These are phyloP conservation scores for Gobio occitaniae DNA, from an alignment of 2,797 vertebrate species.

Conservation along the genomic window DNA sequence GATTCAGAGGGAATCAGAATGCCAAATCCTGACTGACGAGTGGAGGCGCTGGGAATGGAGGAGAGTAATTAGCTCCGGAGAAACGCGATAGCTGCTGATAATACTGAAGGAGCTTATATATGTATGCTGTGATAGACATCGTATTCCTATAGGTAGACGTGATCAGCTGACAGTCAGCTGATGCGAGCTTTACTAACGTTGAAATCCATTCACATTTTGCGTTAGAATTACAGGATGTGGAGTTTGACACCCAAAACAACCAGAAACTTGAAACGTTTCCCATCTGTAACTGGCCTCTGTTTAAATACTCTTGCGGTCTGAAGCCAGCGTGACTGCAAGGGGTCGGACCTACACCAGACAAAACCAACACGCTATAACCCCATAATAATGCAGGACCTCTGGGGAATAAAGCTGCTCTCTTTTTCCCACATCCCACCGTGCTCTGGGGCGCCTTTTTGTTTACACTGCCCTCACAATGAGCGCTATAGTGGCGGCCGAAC, in stretches of 20 bases:
- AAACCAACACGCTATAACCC: constrained; percentile 62
- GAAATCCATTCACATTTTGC: not conserved
- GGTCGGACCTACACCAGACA: constrained; percentile 48
- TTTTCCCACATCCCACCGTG: constrained; percentile 87
- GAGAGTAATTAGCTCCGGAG: too few relatives aligned
- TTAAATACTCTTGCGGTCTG: constrained; percentile 52
- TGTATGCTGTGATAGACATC: too few relatives aligned
- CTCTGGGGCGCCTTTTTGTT: constrained; percentile 94
- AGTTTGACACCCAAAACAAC: not conserved
- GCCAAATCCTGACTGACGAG: too few relatives aligned
- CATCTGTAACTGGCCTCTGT: not conserved
- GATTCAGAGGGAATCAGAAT: too few relatives aligned
- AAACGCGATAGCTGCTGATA: too few relatives aligned
- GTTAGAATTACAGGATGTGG: not conserved
- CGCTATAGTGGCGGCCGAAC: constrained; percentile 86
- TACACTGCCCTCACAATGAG: constrained; percentile 93
- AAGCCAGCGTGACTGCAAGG: constrained; percentile 33
- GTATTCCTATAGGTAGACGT: too few relatives aligned
- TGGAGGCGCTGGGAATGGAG: too few relatives aligned
- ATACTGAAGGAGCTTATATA: too few relatives aligned
- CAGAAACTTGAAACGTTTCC: not conserved
- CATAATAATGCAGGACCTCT: constrained; percentile 61
- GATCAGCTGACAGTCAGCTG: too few relatives aligned
- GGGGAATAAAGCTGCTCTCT: constrained; percentile 80
- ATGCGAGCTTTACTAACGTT: too few relatives aligned